phyloP scores from a whole-genome alignment of 2,797 vertebrate species.

The Calcarius lapponicus region DNA sequence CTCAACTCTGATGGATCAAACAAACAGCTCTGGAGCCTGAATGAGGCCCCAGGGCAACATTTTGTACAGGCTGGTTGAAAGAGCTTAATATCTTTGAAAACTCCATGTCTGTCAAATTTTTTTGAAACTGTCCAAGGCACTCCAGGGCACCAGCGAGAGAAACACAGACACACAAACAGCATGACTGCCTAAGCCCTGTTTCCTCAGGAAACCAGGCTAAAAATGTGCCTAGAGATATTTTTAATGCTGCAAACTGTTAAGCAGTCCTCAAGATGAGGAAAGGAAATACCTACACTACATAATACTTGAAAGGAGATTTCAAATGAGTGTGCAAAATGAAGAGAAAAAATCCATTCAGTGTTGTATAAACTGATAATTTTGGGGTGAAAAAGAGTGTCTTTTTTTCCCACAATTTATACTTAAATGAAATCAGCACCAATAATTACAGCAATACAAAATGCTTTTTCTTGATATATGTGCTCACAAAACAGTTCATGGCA shows the following conservation, averaged over 20 bases:
- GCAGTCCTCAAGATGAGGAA: not conserved
- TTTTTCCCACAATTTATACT: not conserved
- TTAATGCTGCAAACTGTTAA: not conserved
- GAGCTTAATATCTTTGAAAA: conserved; percentile 19
- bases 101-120: not conserved
- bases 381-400: not conserved
- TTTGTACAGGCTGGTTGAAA: not conserved
- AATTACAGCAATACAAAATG: not conserved
- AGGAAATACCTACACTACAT: not conserved
- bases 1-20: not conserved
- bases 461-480: not conserved
- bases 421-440: not conserved
- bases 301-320: not conserved
- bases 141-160: not conserved
- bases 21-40: not conserved
- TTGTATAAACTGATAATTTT: not conserved
- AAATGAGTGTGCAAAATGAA: not conserved
- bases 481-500: not conserved
- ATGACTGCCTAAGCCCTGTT: conserved; percentile 16
- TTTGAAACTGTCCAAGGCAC: not conserved
- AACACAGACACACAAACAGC: not conserved
- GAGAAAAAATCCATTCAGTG: not conserved
- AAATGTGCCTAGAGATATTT: conserved; percentile 14
- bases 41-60: not conserved
- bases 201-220: conserved; percentile 37